Evolutionary conservation across 1,140 invertebrate genomes (phyloP).

Genomic region (Cydia pomonella): DNA sequence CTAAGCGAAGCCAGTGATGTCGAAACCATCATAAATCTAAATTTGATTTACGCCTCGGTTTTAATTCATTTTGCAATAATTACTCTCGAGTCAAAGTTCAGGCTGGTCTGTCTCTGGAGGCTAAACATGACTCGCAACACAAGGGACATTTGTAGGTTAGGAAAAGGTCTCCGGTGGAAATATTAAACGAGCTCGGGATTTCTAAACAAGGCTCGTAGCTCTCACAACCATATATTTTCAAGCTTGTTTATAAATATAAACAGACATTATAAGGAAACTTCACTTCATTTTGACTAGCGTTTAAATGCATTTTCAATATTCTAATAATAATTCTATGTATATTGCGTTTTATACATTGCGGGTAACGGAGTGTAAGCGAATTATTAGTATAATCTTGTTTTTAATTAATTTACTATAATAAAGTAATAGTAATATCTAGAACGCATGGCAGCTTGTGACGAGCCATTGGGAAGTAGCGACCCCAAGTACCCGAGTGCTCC

Average conservation of each 20-base stretch:
- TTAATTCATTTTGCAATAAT: slow-evolving; percentile 27
- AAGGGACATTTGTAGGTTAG: slow-evolving; percentile 8
- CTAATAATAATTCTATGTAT: too few species aligned
- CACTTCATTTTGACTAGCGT: too few species aligned
- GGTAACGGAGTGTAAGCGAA: too few species aligned
- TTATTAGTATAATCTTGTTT: too few species aligned
- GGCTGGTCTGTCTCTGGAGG: slow-evolving; percentile 8
- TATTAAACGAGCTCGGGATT: slow-evolving; percentile 2
- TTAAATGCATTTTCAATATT: too few species aligned
- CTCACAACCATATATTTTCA: not conserved
- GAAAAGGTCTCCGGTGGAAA: slow-evolving; percentile 5
- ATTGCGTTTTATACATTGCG: too few species aligned
- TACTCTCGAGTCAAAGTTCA: slow-evolving; percentile 20
- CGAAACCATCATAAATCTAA: not conserved
- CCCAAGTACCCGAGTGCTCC: too few species aligned
- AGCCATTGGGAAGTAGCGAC: too few species aligned
- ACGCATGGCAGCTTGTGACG: too few species aligned
- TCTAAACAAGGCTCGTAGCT: not conserved
- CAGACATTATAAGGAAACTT: too few species aligned
- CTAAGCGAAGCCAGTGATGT: not conserved
- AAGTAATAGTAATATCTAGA: too few species aligned
- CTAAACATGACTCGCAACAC: slow-evolving; percentile 2
- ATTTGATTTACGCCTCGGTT: slow-evolving; percentile 9
- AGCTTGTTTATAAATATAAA: not conserved
- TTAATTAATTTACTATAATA: too few species aligned